Base-by-base conservation (phyloP, 1,140 invertebrate genomes). In the Macrotrachela quadricornifera region DNA sequence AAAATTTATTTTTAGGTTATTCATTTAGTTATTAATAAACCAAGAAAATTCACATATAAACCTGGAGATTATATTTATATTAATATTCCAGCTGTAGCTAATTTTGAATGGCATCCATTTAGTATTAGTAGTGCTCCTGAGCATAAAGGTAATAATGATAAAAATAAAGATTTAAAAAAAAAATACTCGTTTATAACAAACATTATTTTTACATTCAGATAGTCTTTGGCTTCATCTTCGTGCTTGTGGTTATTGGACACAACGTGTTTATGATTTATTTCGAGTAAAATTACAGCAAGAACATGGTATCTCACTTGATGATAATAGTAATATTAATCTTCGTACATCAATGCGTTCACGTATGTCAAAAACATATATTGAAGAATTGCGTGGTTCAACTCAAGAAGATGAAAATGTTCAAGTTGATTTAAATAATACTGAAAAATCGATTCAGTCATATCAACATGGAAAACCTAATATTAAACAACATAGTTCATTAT, bases 81-180 rank as follows among this genome's bases (percentile, higher is more conserved):
- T 1, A 87, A 88, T 64, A 82, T 95, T 54, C 88, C 88, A 0
- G 77, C 76, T 9, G 87, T 94, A 57, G 85, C 90, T 1, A 78
- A 78, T 50, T 87, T 84, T 63, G 90, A 94, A 70, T 94, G 87
- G 86, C 88, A 94, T 77, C 87, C 88, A 0, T 92, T 95, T 61
- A 94, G 88, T 1, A 84, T 94, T 58, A 91, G 85, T 71, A 88
- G 84, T 61, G 85, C 86, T 16, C 88, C 88, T 0, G 86, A 94
- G 71, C 80, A 88, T 66, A 79, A 53, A 53, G 41, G 49, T 45
- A 18, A 11, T 42, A 16, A 17, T 40, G 14, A 42, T 37, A n/a
- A 51, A 21, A 38, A 18, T 37, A 6, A 39, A 51, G 2, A 38
- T 10, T 39, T 3, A n/a, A n/a, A n/a, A n/a, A n/a, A n/a, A n/a